Percentiles rank a stretch among this genome's conserved stretches.
These are phyloP conservation scores for Poecilia gillii DNA, from an alignment of 2,797 vertebrate genomes.

Conservation along the genomic window DNA sequence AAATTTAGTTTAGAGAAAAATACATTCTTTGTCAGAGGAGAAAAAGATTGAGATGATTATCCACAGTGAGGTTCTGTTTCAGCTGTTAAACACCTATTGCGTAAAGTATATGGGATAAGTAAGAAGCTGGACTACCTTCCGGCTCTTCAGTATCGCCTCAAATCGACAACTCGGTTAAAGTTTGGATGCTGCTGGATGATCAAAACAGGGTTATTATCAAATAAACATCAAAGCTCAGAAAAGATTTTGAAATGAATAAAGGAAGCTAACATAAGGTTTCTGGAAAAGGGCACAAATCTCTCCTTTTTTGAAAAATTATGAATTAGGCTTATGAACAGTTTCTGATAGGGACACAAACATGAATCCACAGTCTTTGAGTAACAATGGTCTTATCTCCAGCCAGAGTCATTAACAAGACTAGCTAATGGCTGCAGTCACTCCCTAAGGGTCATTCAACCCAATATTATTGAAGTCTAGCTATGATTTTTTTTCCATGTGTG, in stretches of 20 bases:
- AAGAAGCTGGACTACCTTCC: neutral
- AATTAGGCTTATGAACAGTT: neutral
- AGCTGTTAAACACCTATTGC: neutral
- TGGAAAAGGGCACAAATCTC: neutral
- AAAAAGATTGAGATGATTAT: neutral
- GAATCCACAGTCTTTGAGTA: neutral
- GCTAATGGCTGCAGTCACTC: neutral
- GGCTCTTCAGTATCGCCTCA: neutral
- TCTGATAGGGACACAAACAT: neutral
- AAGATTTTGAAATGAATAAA: neutral
- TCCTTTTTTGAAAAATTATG: neutral
- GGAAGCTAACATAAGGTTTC: neutral
- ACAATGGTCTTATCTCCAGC: neutral
- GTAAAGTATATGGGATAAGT: neutral
- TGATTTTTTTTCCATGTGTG: neutral
- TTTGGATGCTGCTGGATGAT: neutral
- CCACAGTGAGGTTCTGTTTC: neutral
- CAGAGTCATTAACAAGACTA: neutral
- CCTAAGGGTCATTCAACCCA: neutral
- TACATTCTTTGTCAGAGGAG: neutral
- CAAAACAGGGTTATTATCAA: neutral
- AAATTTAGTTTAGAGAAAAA: neutral
- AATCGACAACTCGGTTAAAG: neutral
- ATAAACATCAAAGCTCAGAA: neutral
- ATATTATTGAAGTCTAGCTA: neutral